phyloP scores from a whole-genome alignment of 2,113 vertebrate species.

The Aegithalos caudatus region DNA sequence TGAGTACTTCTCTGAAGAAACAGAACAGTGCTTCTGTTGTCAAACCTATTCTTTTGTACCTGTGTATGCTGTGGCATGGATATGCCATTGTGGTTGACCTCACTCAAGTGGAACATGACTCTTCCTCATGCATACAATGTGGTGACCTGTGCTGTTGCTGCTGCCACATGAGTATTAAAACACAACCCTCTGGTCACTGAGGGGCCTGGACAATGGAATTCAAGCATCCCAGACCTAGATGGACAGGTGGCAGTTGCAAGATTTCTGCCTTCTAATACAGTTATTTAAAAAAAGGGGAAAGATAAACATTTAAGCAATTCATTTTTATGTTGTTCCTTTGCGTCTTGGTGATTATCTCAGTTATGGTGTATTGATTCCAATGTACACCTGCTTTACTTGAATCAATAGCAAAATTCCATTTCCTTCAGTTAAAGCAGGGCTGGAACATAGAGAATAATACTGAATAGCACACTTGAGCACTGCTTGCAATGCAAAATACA shows the following conservation, averaged over 20 bases:
- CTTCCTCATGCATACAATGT: rapidly evolving
- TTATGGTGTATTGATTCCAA: not conserved
- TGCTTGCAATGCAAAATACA: not conserved
- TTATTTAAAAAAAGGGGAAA: not conserved
- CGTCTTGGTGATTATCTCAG: not conserved
- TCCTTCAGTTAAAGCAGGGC: not conserved
- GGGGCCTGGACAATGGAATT: not conserved
- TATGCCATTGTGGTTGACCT: rapidly evolving
- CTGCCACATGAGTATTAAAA: not conserved
- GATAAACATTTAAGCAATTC: not conserved
- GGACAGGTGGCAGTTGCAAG: not conserved
- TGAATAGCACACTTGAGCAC: not conserved
- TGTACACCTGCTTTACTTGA: not conserved
- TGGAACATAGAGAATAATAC: not conserved
- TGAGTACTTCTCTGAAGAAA: not conserved
- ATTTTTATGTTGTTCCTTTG: not conserved
- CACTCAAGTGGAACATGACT: rapidly evolving
- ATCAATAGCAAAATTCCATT: not conserved
- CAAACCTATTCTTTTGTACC: not conserved
- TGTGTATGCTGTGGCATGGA: rapidly evolving
- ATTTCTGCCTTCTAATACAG: not conserved
- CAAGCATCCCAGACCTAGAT: not conserved
- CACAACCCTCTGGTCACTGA: not conserved
- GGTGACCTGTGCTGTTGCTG: not conserved
- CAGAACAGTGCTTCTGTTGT: not conserved